These are phyloP conservation scores for Gadus macrocephalus DNA, from an alignment of 2,113 vertebrate genomes.

Conservation along the genomic window DNA sequence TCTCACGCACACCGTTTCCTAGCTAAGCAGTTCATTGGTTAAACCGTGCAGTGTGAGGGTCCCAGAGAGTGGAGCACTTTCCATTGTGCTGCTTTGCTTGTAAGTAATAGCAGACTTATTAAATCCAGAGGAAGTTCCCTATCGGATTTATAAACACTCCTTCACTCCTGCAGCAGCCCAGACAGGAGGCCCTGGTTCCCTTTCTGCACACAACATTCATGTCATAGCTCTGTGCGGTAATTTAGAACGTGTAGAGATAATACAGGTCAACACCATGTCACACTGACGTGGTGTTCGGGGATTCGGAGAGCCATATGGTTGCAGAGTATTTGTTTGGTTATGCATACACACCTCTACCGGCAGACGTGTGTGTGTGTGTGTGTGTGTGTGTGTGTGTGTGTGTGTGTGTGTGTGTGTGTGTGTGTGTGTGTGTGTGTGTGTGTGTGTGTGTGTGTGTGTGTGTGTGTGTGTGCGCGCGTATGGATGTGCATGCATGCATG, in stretches of 20 bases:
- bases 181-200: constrained; percentile 13
- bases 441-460: too few relatives aligned
- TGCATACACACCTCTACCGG: too few relatives aligned
- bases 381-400: too few relatives aligned
- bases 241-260: too few relatives aligned
- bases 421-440: too few relatives aligned
- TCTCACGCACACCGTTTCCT: not conserved
- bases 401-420: too few relatives aligned
- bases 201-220: constrained; percentile 2
- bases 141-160: constrained; percentile 62
- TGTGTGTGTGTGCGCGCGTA: too few relatives aligned
- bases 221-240: too few relatives aligned
- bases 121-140: constrained; percentile 68
- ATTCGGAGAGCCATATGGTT: constrained; percentile 7
- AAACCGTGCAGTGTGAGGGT: constrained; percentile 34
- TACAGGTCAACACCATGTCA: not conserved
- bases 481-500: too few relatives aligned
- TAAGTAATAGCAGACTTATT: constrained; percentile 69
- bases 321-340: too few relatives aligned
- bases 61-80: constrained; percentile 55
- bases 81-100: constrained; percentile 68
- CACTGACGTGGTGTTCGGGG: not conserved
- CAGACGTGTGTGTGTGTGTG: too few relatives aligned
- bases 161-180: constrained; percentile 34
- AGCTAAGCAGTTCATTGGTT: constrained; percentile 19